These are phyloP conservation scores for Salticus scenicus DNA, from an alignment of 2,888 invertebrate species.

Conservation along the genomic window DNA sequence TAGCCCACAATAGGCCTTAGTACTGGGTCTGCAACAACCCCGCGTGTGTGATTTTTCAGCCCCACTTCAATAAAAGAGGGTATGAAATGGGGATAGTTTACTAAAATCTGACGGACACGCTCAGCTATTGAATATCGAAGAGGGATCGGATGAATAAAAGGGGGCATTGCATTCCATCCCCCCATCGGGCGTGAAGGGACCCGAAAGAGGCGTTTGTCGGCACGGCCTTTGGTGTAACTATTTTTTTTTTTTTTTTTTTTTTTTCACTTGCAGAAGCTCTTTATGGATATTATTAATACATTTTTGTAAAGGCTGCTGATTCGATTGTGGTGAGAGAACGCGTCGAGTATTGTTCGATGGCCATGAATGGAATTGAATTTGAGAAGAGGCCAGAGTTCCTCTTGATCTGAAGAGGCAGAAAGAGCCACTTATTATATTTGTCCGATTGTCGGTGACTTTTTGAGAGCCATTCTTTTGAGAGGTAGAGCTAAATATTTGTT, in stretches of 20 bases:
- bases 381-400: not conserved
- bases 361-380: not conserved
- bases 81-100: slow-evolving; percentile 27
- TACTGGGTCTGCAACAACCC: not conserved
- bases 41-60: slow-evolving; percentile 9
- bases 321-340: slow-evolving; percentile 15
- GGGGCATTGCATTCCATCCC: slow-evolving; percentile 23
- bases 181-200: slow-evolving; percentile 46
- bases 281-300: slow-evolving; percentile 16
- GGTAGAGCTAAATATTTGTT: slow-evolving; percentile 46
- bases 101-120: slow-evolving; percentile 26
- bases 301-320: slow-evolving; percentile 15
- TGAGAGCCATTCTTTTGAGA: not conserved
- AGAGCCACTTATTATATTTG: slow-evolving; percentile 21
- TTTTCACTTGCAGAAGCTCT: not conserved
- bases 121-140: slow-evolving; percentile 49
- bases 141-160: not conserved
- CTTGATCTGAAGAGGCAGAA: not conserved
- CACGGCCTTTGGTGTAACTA: slow-evolving; percentile 35
- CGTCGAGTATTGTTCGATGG: not conserved
- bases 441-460: slow-evolving; percentile 35
- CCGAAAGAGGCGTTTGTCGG: slow-evolving; percentile 59
- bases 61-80: slow-evolving; percentile 1
- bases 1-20: not conserved
- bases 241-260: no score